Conservation (phyloP, 2,113 vertebrate genomes). For the Erythrolamprus reginae region DNA sequence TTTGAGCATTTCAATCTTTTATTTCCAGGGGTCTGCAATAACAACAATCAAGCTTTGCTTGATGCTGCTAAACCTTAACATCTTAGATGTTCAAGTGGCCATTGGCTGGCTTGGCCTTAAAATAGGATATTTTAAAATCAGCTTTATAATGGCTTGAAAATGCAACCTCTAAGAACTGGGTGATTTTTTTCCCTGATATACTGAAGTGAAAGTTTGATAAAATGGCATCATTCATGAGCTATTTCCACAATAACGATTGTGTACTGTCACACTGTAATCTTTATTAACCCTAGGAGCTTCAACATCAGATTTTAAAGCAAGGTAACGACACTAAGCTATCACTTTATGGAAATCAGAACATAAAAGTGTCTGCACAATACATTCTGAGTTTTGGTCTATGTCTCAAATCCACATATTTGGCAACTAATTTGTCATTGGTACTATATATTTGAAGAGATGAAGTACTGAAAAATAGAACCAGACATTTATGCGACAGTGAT, state of each 20-base stretch:
- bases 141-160: not conserved
- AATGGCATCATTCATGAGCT: not conserved
- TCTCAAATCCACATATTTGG: not conserved
- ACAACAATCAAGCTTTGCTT: not conserved
- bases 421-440: not conserved
- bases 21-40: slow-evolving; percentile 7
- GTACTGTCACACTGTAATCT: not conserved
- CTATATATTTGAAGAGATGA: not conserved
- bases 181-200: not conserved
- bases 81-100: not conserved
- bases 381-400: not conserved
- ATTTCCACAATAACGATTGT: not conserved
- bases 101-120: not conserved
- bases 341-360: not conserved
- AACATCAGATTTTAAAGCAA: not conserved
- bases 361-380: not conserved
- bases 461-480: not conserved
- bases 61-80: not conserved
- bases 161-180: not conserved
- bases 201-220: not conserved
- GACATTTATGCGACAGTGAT: not conserved
- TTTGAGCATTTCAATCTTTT: slow-evolving; percentile 4
- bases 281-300: not conserved
- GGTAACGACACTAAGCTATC: not conserved
- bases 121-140: not conserved